A percentile compares a stretch with the other conserved stretches of the same genome.
Evolutionary conservation across 2,888 invertebrate species (phyloP).

Genomic region (Argynnis bischoffii): DNA sequence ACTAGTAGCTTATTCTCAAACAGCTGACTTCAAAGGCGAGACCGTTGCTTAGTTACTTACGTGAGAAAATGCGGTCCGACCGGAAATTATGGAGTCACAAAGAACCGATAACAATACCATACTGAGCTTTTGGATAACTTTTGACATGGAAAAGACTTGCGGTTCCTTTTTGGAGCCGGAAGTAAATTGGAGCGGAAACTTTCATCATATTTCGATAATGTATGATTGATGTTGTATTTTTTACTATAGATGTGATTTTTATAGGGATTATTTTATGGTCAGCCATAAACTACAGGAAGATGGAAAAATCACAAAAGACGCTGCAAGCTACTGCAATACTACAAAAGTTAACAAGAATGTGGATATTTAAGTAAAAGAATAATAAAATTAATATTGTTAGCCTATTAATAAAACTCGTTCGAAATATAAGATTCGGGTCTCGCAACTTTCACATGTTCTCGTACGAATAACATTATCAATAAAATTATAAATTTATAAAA

Average conservation of each 20-base stretch:
- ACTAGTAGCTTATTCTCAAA: slow-evolving; percentile 9
- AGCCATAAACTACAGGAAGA: too few relatives aligned
- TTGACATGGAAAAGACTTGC: background rate
- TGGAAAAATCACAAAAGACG: too few relatives aligned
- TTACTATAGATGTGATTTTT: background rate
- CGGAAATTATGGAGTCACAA: slow-evolving; percentile 18
- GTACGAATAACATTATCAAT: too few relatives aligned
- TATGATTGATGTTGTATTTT: background rate
- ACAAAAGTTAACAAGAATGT: too few relatives aligned
- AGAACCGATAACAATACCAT: slow-evolving; percentile 14
- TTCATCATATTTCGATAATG: background rate
- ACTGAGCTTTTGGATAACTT: slow-evolving; percentile 13
- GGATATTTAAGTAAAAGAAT: too few relatives aligned
- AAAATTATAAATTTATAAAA: too few relatives aligned
- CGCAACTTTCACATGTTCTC: too few relatives aligned
- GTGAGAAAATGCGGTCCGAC: slow-evolving; percentile 13
- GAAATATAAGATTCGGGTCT: too few relatives aligned
- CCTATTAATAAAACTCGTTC: too few relatives aligned
- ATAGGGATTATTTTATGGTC: too few relatives aligned
- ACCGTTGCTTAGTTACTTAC: slow-evolving; percentile 6
- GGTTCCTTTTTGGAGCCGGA: slow-evolving; percentile 11
- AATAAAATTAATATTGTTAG: too few relatives aligned
- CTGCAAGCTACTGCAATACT: too few relatives aligned
- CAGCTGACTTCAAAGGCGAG: slow-evolving; percentile 10
- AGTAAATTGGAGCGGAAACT: background rate